These are phyloP conservation scores for Drepanosiphum platanoidis DNA, from an alignment of 2,888 invertebrate species.

Conservation along the genomic window DNA sequence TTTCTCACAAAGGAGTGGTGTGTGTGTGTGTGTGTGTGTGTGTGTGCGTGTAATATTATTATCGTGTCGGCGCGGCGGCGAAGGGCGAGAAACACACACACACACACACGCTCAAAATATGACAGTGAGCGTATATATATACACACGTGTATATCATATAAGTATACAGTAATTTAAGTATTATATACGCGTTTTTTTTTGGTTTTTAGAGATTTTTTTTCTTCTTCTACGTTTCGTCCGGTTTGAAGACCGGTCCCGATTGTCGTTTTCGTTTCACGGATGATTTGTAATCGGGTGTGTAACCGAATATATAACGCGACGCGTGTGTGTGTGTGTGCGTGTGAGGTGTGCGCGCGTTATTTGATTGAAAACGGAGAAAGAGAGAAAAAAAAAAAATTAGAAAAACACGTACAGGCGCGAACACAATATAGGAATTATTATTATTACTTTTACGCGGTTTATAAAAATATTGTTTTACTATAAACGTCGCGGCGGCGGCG, in stretches of 20 bases:
- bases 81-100: slow-evolving; percentile 44
- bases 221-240: no score
- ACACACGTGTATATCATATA: not conserved
- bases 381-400: no score
- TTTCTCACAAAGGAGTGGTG: slow-evolving; percentile 36
- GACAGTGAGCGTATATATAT: not conserved
- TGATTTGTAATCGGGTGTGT: slow-evolving; percentile 60
- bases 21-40: slow-evolving; percentile 9
- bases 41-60: slow-evolving; percentile 25
- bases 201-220: slow-evolving; percentile 6
- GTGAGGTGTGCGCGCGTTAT: not conserved
- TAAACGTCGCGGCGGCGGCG: not conserved
- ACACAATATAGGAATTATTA: no score
- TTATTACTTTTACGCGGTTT: not conserved
- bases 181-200: slow-evolving; percentile 44
- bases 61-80: slow-evolving; percentile 14
- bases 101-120: not conserved
- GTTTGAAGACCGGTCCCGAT: slow-evolving; percentile 61
- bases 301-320: slow-evolving; percentile 55
- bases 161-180: slow-evolving; percentile 46
- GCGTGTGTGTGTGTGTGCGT: not conserved
- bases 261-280: slow-evolving; percentile 62
- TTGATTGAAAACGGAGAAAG: slow-evolving; percentile 45
- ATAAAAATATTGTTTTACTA: not conserved
- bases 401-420: slow-evolving; percentile 9